Base-by-base conservation (phyloP, 2,888 invertebrate genomes). In the Cyclophora punctaria region DNA sequence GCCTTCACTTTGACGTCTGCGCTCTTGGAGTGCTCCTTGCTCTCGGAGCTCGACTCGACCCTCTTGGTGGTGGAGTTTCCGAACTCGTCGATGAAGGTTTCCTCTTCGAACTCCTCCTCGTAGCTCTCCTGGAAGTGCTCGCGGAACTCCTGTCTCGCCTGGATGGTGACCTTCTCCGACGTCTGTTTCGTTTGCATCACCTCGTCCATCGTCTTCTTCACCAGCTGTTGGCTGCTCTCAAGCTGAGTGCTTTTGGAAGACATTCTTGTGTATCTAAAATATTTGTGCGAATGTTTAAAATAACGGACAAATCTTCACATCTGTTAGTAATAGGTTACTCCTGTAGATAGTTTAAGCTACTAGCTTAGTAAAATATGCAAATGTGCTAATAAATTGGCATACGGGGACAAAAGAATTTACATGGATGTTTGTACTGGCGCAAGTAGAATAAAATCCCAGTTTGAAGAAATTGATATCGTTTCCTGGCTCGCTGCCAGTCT, bases 1-100 rank as follows among this genome's bases (percentile, higher is more conserved):
- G 89, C 89, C 58, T 89, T 89, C 3, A 89, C 89, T 68, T 80
- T 62, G 3, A 89, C 89, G 55, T 89, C 88, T 35, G 89, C 89
- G 52, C 87, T 88, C 62, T 78, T 83, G 41, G 84, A 80, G 58
- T 88, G 88, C 62, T 89, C 86, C 56, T 84, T 83, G 67, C 87
- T 89, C 64, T 89, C 88, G 52, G 83, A 85, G 66, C 89, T 89
- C 1, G 88, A 81, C 56, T 89, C 89, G 4, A 80, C 69, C 47
- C 86, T 75, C 35, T 86, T 87, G 4, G 89, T 88, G 3, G 87
- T 86, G 48, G 73, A 78, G 52, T 89, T 89, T 52, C 89, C 89
- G 42, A 64, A 72, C 54, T 87, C 69, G 60, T 89, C 89, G 33
- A 73, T 89, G 53, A 81, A 83, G 7, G 87, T 89, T 62, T 89